phyloP scores from a whole-genome alignment of 1,140 invertebrate species.

The Drosophila bifasciata region DNA sequence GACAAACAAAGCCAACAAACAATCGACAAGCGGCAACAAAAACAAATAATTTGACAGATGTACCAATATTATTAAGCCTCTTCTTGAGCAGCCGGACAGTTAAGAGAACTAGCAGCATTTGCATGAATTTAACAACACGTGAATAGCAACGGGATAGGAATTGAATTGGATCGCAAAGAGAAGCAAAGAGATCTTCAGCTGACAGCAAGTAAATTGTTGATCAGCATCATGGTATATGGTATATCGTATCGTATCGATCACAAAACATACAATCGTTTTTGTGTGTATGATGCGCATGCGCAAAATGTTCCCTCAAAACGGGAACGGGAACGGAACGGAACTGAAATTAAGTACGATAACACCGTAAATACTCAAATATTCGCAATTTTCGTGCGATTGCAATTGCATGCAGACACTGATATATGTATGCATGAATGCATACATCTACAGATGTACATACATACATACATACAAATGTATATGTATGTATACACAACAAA shows the following conservation, averaged over 20 bases:
- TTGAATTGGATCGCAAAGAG: background rate
- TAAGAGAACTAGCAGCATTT: background rate
- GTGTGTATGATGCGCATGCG: no score
- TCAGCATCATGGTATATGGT: background rate
- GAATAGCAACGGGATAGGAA: background rate
- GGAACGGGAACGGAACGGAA: conserved; percentile 6
- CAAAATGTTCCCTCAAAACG: background rate
- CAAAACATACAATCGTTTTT: no score
- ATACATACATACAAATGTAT: background rate
- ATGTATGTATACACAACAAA: conserved; percentile 16
- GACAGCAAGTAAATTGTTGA: background rate
- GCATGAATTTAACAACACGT: no score
- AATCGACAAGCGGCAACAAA: conserved; percentile 43
- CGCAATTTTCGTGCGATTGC: background rate
- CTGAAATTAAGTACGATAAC: background rate
- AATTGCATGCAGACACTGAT: background rate
- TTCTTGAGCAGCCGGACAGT: background rate
- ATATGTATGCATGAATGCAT: background rate
- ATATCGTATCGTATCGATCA: no score
- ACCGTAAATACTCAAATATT: background rate
- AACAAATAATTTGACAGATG: conserved; percentile 36
- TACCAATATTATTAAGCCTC: conserved; percentile 32
- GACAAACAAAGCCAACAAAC: conserved; percentile 38
- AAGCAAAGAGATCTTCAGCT: background rate
- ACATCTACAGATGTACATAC: background rate